phyloP scores from a whole-genome alignment of 2,113 vertebrate species.

The Girardinichthys multiradiatus region DNA sequence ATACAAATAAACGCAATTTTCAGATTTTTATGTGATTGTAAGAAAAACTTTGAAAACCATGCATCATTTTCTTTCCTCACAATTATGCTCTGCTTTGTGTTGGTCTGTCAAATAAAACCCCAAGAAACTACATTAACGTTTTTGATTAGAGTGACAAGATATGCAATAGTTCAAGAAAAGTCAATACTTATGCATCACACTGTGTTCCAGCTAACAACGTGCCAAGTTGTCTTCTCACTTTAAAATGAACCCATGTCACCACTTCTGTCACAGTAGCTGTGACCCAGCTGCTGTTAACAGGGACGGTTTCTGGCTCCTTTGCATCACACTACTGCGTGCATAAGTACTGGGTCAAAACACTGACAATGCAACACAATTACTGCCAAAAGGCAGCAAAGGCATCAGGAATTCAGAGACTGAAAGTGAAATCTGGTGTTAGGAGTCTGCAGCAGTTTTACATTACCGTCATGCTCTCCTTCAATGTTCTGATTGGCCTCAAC shows the following conservation, averaged over 20 bases:
- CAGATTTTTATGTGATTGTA: too few species aligned
- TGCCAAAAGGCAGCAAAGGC: conserved; percentile 35
- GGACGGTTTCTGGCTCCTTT: conserved; percentile 10
- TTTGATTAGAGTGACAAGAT: neutral
- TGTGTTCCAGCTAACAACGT: neutral
- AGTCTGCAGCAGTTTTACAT: conserved; percentile 68
- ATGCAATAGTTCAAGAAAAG: neutral
- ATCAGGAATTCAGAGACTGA: conserved; percentile 50
- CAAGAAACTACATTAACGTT: neutral
- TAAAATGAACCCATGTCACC: conserved; percentile 2
- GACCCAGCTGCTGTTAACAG: conserved; percentile 7
- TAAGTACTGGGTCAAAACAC: conserved; percentile 44
- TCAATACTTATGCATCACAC: neutral
- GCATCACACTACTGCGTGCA: conserved; percentile 28
- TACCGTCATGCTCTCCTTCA: conserved; percentile 86
- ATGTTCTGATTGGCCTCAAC: conserved; percentile 89
- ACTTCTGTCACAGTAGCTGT: neutral
- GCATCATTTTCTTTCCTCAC: too few species aligned
- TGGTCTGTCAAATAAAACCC: too few species aligned
- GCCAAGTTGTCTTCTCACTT: neutral
- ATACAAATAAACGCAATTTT: too few species aligned
- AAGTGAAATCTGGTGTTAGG: conserved; percentile 50
- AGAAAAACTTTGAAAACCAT: too few species aligned
- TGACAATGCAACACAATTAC: conserved; percentile 40
- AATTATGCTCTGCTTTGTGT: too few species aligned